Percentiles rank a stretch among this genome's conserved stretches.
These are phyloP conservation scores for Thalassaphorura encarpata DNA, from an alignment of 1,140 invertebrate genomes.

Conservation along the genomic window DNA sequence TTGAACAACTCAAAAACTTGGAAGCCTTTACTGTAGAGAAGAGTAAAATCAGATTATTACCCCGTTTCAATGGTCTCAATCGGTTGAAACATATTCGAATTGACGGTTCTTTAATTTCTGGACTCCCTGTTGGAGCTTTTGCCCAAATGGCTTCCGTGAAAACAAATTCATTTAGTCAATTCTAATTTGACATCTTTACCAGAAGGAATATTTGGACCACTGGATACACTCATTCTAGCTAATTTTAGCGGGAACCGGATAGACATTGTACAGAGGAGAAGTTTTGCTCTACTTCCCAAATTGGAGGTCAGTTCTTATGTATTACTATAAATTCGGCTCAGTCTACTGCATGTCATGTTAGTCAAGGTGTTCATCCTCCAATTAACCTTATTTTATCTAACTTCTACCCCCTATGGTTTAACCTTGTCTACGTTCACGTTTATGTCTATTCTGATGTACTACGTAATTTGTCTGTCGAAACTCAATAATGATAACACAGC, in stretches of 20 bases:
- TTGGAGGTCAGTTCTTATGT: slow-evolving; percentile 49
- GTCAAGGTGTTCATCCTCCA: too few relatives aligned
- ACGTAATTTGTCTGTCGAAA: too few relatives aligned
- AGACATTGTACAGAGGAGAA: slow-evolving; percentile 64
- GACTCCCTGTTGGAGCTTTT: slow-evolving; percentile 60
- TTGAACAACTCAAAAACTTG: slow-evolving; percentile 59
- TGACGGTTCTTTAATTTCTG: slow-evolving; percentile 55
- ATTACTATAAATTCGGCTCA: too few relatives aligned
- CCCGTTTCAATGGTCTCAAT: slow-evolving; percentile 34
- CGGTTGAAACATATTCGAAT: slow-evolving; percentile 41
- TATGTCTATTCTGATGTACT: too few relatives aligned
- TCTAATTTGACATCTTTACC: slow-evolving; percentile 53
- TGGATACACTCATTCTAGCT: slow-evolving; percentile 58
- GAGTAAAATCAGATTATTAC: slow-evolving; percentile 30
- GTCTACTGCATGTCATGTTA: too few relatives aligned
- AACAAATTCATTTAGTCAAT: slow-evolving; percentile 61
- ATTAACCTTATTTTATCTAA: too few relatives aligned
- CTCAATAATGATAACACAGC: too few relatives aligned
- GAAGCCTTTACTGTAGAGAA: slow-evolving; percentile 57
- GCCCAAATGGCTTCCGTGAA: slow-evolving; percentile 57
- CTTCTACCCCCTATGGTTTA: too few relatives aligned
- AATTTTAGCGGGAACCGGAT: slow-evolving; percentile 69
- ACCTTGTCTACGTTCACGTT: too few relatives aligned
- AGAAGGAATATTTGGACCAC: slow-evolving; percentile 58
- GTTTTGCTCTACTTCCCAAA: slow-evolving; percentile 57